A percentile compares a stretch with the other conserved stretches of the same genome.
Evolutionary conservation across 2,113 vertebrate species (phyloP).

Genomic region (Corvus hawaiiensis): DNA sequence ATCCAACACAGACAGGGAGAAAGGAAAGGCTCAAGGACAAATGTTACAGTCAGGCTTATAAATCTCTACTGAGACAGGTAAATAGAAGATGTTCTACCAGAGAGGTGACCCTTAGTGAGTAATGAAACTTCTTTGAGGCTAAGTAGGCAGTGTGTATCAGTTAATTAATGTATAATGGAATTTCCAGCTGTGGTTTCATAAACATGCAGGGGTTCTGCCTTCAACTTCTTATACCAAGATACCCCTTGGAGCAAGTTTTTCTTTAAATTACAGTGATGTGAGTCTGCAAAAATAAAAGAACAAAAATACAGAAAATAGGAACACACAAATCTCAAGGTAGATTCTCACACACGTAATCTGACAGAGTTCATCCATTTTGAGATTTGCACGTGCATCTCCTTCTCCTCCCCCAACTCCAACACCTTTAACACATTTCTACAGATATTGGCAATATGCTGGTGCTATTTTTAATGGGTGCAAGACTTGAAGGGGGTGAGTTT

Average conservation of each 20-base stretch:
- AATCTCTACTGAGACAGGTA: not conserved
- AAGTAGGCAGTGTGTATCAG: not conserved
- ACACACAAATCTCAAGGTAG: not conserved
- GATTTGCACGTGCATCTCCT: not conserved
- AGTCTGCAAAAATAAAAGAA: not conserved
- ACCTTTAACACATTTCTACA: not conserved
- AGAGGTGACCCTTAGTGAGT: not conserved
- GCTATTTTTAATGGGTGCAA: not conserved
- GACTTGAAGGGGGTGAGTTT: not conserved
- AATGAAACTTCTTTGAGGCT: not conserved
- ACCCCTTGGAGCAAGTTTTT: not conserved
- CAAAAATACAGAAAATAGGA: not conserved
- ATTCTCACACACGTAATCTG: not conserved
- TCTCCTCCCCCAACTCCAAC: not conserved
- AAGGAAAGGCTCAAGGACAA: not conserved
- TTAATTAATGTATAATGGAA: not conserved
- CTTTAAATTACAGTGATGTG: not conserved
- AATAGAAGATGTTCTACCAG: not conserved
- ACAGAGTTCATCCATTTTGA: not conserved
- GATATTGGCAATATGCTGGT: not conserved
- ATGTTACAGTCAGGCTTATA: not conserved
- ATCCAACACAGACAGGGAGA: not conserved
- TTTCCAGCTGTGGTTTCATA: not conserved
- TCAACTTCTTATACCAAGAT: not conserved
- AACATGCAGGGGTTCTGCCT: not conserved